phyloP scores from a whole-genome alignment of 35 echinoderm and acorn worm genomes.

The Ptychodera flava region DNA sequence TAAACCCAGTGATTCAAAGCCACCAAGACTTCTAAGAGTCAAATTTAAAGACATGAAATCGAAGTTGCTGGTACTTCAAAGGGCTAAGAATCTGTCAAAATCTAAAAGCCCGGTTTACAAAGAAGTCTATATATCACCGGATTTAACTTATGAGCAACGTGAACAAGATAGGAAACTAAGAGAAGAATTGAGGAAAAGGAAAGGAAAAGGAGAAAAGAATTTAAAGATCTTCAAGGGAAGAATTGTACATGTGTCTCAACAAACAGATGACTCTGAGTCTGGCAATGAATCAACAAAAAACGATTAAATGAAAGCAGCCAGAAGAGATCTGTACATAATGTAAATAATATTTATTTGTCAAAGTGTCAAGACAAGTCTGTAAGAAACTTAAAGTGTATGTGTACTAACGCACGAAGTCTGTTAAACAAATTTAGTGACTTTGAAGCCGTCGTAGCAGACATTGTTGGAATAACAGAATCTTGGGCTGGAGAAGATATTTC shows the following conservation, averaged over 20 bases:
- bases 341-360: neutral
- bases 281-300: neutral
- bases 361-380: neutral
- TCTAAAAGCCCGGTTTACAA: neutral
- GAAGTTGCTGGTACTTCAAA: neutral
- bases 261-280: neutral
- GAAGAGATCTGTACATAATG: neutral
- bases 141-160: constrained; percentile 26
- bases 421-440: neutral
- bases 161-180: constrained; percentile 14
- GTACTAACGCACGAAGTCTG: neutral
- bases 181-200: constrained; percentile 8
- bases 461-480: constrained; percentile 4
- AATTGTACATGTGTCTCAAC: constrained; percentile 7
- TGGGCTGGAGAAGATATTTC: neutral
- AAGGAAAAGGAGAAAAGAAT: constrained; percentile 13
- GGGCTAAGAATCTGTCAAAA: neutral
- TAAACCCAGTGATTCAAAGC: neutral
- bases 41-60: neutral
- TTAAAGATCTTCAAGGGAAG: constrained; percentile 14
- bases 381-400: neutral
- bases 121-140: constrained; percentile 17
- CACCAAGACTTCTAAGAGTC: neutral
- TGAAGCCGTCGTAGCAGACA: neutral
- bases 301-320: constrained; percentile 3